A percentile compares a stretch with the other conserved stretches of the same genome.
phyloP scores from a whole-genome alignment of 2,113 vertebrate genomes.

The Mola mola region DNA sequence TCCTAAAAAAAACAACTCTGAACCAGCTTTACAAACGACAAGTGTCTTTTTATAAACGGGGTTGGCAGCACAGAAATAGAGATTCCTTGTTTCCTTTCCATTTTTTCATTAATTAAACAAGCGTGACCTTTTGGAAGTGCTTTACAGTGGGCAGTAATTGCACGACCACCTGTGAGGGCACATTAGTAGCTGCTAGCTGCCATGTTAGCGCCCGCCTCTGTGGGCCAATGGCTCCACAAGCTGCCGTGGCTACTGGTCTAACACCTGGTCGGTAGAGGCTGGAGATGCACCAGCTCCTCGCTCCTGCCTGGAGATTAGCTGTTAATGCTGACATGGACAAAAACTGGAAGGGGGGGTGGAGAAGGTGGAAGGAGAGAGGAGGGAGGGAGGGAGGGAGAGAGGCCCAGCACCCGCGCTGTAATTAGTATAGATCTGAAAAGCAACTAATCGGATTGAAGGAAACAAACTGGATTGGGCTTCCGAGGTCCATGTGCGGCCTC shows the following conservation, averaged over 20 bases:
- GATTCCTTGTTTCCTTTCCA: neutral
- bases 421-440: slow-evolving; percentile 82
- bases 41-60: neutral
- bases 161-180: slow-evolving; percentile 8
- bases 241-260: slow-evolving; percentile 18
- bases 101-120: neutral
- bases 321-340: slow-evolving; percentile 76
- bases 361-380: slow-evolving; percentile 37
- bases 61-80: neutral
- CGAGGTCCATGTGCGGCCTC: slow-evolving; percentile 50
- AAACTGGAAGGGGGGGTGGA: slow-evolving; percentile 47
- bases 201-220: slow-evolving; percentile 33
- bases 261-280: slow-evolving; percentile 56
- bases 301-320: slow-evolving; percentile 72
- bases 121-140: slow-evolving; percentile 6
- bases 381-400: slow-evolving; percentile 39
- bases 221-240: slow-evolving; percentile 15
- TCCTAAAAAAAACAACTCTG: no score
- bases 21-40: no score
- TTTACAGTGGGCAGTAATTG: slow-evolving; percentile 22
- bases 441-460: slow-evolving; percentile 82
- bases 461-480: slow-evolving; percentile 80
- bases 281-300: slow-evolving; percentile 35
- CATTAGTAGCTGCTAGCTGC: slow-evolving; percentile 13
- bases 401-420: slow-evolving; percentile 62